Evolutionary conservation across 2,888 invertebrate genomes (phyloP), one percentile per base, ranked within the genome.

Genomic region (Plebejus melissa): DNA sequence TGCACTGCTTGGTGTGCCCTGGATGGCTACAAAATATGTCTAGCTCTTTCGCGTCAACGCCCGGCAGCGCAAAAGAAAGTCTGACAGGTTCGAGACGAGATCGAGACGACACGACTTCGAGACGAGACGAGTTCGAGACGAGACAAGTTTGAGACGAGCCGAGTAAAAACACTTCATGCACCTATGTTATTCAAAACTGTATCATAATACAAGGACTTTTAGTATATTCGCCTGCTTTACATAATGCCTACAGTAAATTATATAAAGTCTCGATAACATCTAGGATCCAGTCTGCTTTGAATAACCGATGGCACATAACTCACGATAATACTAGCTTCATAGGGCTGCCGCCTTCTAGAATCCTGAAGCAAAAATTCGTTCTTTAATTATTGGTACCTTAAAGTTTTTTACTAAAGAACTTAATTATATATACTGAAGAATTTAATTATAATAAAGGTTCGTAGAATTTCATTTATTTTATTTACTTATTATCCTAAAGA

Each of bases 201-300:
- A 54, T 11, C 50, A 50, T 50, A 22, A 58, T 58, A 58, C 7
- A 58, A 58, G n/a, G 58, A 58, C 58, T 22, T 16, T 54, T 16
- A 60, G 7, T 28, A 60, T 7, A 28, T 16, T 65, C 32, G 65
- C 32, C 65, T 65, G 32, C 13, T 65, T 65, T 65, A 65, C 65
- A 32, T 65, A 65, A 65, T 65, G 13, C 32, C 32, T 32, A 65
- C 65, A 13, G 32, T 65, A 65, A 65, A 32, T 36, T 36, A 65
- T 36, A 65, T 65, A 36, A 65, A 65, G 32, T 36, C 65, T 36
- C 65, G 32, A 65, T 65, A 65, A 65, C 65, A 32, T 65, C 65
- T 32, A 32, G 32, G 32, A 65, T 65, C 65, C 65, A 65, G 65
- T 65, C 65, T 65, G 65, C 65, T 72, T 72, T 72, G 72, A 72